Base-by-base conservation (phyloP, 2,113 vertebrate species). In the Cyprinus carpio region DNA sequence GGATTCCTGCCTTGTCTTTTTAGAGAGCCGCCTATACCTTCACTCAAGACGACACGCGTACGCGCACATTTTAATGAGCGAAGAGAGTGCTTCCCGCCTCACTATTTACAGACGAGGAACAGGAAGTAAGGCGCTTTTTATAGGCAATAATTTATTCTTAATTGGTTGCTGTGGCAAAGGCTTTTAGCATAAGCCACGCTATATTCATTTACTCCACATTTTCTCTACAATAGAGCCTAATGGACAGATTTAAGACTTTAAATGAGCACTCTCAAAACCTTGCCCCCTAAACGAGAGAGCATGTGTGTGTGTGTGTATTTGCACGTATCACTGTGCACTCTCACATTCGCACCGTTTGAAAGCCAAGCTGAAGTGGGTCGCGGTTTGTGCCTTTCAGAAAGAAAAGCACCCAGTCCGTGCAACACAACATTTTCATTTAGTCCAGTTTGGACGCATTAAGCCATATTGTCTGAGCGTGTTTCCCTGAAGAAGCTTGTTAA, bases 181-280 rank as follows among this genome's bases (percentile, higher is more conserved):
- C 96, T 97, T 97, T 97, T 96, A 96, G 96, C 94, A 95, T 96
- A 96, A 96, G 96, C 95, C 96, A 94, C 95, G 95, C 95, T 96
- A 95, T 94, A 95, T 96, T 96, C 95, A 96, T 96, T 96, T 96
- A 95, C 95, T 95, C 94, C 93, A 93, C 94, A 94, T 95, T 96
- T 96, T 95, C 96, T 96, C 94, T 95, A 96, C 94, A 96, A 96
- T 96, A 95, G 95, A 95, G 94, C 95, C 95, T 96, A 96, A 96
- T 96, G 96, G 95, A 95, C 95, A 94, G 94, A 95, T 95, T 96
- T 96, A 96, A 96, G 95, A 93, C 93, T 93, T 94, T 95, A 95
- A 96, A 94, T 95, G 95, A 96, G 95, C 93, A 91, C 93, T 92
- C 94, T 92, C 94, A 76, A 81, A 95, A 94, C 95, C 93, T 93